Conservation (phyloP, 2,888 invertebrate species). For the Napeogenes inachia region DNA sequence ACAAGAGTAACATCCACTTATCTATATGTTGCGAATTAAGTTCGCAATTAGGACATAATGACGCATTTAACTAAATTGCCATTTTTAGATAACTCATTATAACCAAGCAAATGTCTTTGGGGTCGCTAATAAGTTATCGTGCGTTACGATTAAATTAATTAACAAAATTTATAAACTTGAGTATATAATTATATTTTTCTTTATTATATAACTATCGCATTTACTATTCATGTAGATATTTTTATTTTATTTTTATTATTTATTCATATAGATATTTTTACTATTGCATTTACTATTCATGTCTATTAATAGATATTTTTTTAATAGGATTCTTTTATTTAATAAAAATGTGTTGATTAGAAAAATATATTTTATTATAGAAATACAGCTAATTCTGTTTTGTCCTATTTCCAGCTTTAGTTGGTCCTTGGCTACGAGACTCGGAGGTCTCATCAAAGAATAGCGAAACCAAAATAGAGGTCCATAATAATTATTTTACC, state of each 20-base stretch:
- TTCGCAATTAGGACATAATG: background rate
- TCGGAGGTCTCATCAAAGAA: conserved; percentile 54
- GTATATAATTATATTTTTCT: too few species aligned
- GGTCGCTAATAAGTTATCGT: background rate
- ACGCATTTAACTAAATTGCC: background rate
- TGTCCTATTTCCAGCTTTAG: conserved; percentile 46
- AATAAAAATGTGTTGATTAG: too few species aligned
- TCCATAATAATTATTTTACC: conserved; percentile 48
- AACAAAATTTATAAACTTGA: too few species aligned
- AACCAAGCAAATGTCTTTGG: background rate
- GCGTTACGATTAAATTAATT: too few species aligned
- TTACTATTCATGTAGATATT: too few species aligned
- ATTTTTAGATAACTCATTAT: background rate
- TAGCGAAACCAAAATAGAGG: conserved; percentile 55
- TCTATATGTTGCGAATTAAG: background rate
- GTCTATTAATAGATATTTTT: too few species aligned
- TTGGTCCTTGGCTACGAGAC: conserved; percentile 67
- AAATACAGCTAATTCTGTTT: background rate
- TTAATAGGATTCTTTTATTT: too few species aligned
- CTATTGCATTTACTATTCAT: too few species aligned
- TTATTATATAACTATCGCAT: too few species aligned
- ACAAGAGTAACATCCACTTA: background rate
- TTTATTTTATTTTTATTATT: too few species aligned
- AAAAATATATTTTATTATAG: background rate
- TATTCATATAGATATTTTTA: too few species aligned